Conservation (phyloP, 2,888 invertebrate genomes). For the Zootermopsis nevadensis region DNA sequence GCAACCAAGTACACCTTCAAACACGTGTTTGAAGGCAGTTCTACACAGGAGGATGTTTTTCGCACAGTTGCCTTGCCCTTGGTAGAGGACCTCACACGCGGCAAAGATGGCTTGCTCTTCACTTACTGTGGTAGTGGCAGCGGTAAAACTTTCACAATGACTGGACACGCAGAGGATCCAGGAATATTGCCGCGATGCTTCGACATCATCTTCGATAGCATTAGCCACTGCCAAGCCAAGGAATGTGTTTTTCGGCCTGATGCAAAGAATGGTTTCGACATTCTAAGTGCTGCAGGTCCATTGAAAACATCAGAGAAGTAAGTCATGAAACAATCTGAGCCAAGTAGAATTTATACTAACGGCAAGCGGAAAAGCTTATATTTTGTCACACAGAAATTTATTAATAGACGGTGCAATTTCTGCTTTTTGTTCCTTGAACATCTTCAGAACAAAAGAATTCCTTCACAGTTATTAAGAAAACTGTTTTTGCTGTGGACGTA, state of each 20-base stretch:
- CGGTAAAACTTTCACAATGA: conserved; percentile 98
- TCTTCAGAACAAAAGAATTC: too few species aligned
- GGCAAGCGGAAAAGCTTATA: too few species aligned
- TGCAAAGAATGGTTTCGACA: conserved; percentile 92
- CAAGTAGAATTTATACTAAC: too few species aligned
- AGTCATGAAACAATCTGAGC: too few species aligned
- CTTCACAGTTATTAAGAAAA: too few species aligned
- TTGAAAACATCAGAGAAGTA: conserved; percentile 61
- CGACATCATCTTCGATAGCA: conserved; percentile 93
- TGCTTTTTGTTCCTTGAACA: too few species aligned
- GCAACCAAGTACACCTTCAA: conserved; percentile 80
- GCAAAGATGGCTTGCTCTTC: conserved; percentile 93
- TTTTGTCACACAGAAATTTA: too few species aligned
- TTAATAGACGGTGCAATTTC: too few species aligned
- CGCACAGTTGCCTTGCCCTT: conserved; percentile 86
- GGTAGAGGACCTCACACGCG: conserved; percentile 86
- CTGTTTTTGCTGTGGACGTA: too few species aligned
- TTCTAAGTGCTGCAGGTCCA: conserved; percentile 84
- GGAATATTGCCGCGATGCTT: conserved; percentile 91
- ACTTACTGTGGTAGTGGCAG: conserved; percentile 98
- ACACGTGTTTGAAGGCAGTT: conserved; percentile 84
- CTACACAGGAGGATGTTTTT: conserved; percentile 87
- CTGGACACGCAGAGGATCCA: conserved; percentile 78
- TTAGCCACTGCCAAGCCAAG: conserved; percentile 82
- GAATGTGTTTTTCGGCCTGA: conserved; percentile 95